phyloP scores from a whole-genome alignment of 1,140 invertebrate species.

The Odontomachus brunneus region DNA sequence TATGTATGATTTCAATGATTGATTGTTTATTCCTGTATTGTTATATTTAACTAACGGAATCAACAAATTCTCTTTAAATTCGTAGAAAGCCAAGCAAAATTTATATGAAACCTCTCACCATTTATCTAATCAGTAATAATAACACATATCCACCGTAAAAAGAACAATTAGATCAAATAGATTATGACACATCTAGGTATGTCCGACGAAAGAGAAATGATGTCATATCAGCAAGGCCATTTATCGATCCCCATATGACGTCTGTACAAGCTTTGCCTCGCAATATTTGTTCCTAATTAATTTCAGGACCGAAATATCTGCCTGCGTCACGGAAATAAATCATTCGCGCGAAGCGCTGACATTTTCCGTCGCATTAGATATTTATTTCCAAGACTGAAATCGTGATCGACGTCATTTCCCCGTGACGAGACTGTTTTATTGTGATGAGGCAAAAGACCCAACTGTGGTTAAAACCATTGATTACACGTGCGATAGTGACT shows the following conservation, averaged over 20 bases:
- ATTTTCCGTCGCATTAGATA: slow-evolving; percentile 19
- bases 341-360: slow-evolving; percentile 19
- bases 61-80: background rate
- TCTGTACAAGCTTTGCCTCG: background rate
- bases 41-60: background rate
- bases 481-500: slow-evolving; percentile 19
- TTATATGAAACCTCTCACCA: background rate
- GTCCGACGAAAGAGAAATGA: too few relatives aligned
- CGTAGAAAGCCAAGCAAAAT: background rate
- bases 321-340: slow-evolving; percentile 57
- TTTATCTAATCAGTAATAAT: too few relatives aligned
- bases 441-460: background rate
- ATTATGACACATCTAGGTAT: too few relatives aligned
- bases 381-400: slow-evolving; percentile 24
- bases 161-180: slow-evolving; percentile 27
- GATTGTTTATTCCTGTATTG: too few relatives aligned
- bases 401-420: slow-evolving; percentile 34
- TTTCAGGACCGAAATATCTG: background rate
- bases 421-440: slow-evolving; percentile 6
- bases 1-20: too few relatives aligned
- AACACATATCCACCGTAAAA: background rate
- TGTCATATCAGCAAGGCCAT: slow-evolving; percentile 12
- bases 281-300: slow-evolving; percentile 17
- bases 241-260: slow-evolving; percentile 37
- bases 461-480: slow-evolving; percentile 1